These are phyloP conservation scores for Protobothrops mucrosquamatus DNA, from an alignment of 2,113 vertebrate genomes.

Conservation along the genomic window DNA sequence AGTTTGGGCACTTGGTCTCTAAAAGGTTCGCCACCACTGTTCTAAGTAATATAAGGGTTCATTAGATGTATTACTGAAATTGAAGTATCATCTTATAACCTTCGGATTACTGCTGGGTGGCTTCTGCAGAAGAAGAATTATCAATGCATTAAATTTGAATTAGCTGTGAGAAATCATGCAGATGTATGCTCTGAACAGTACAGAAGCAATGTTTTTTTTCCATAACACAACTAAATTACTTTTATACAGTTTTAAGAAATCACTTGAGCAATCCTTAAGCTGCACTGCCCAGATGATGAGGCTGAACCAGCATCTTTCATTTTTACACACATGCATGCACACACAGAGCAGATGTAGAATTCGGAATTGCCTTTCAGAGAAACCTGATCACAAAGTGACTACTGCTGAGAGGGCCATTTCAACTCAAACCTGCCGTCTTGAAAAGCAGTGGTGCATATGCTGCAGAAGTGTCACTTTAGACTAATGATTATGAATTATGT, in stretches of 20 bases:
- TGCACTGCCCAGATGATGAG: constrained; percentile 69
- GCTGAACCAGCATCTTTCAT: constrained; percentile 72
- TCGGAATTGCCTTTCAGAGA: constrained; percentile 60
- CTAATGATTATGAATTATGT: constrained; percentile 83
- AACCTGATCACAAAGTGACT: constrained; percentile 59
- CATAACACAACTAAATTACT: constrained; percentile 71
- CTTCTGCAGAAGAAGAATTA: constrained; percentile 72
- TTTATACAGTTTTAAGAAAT: constrained; percentile 77
- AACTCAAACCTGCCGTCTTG: constrained; percentile 43
- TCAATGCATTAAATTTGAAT: constrained; percentile 80
- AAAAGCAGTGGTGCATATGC: constrained; percentile 60
- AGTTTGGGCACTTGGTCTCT: too few species aligned
- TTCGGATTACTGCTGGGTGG: constrained; percentile 73
- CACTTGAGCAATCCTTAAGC: constrained; percentile 75
- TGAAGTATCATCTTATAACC: constrained; percentile 72
- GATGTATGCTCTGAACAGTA: constrained; percentile 74
- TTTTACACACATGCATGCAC: background rate
- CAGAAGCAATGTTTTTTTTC: constrained; percentile 67
- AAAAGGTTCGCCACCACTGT: too few species aligned
- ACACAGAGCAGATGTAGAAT: constrained; percentile 52
- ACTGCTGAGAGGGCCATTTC: constrained; percentile 65
- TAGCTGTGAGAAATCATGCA: constrained; percentile 78
- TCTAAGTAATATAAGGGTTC: background rate
- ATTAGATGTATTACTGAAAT: constrained; percentile 70
- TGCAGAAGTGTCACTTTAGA: constrained; percentile 74